Conservation (phyloP, 2,888 invertebrate species). For the Ichneumon xanthorius region DNA sequence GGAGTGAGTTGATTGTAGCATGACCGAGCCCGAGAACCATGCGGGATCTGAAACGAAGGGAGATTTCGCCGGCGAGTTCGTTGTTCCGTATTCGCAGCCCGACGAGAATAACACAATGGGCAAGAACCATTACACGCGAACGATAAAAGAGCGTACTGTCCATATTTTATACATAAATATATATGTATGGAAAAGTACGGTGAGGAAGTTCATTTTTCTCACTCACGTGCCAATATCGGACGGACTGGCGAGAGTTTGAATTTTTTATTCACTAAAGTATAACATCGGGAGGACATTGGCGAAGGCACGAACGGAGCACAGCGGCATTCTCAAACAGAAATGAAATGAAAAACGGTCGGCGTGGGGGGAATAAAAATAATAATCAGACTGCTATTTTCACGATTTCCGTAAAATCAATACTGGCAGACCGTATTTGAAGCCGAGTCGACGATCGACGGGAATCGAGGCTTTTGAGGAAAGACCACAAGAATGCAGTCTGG, state of each 20-base stretch:
- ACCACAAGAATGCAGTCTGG: neutral
- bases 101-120: slow-evolving; percentile 47
- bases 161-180: neutral
- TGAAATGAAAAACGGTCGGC: neutral
- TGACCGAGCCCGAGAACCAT: slow-evolving; percentile 52
- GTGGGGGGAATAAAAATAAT: neutral
- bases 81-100: slow-evolving; percentile 53
- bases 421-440: neutral
- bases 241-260: neutral
- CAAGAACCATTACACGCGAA: slow-evolving; percentile 27
- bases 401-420: slow-evolving; percentile 17
- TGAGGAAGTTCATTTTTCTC: neutral
- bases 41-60: slow-evolving; percentile 50
- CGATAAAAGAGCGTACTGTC: slow-evolving; percentile 19
- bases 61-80: slow-evolving; percentile 43
- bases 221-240: too few relatives aligned
- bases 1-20: slow-evolving; percentile 40
- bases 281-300: too few relatives aligned
- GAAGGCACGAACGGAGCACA: too few relatives aligned
- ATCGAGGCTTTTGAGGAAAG: neutral
- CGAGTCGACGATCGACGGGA: neutral
- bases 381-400: neutral
- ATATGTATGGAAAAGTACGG: neutral
- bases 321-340: neutral
- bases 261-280: too few relatives aligned